Evolutionary conservation across 2,888 invertebrate genomes (phyloP).

Genomic region (Acrobasis suavella): DNA sequence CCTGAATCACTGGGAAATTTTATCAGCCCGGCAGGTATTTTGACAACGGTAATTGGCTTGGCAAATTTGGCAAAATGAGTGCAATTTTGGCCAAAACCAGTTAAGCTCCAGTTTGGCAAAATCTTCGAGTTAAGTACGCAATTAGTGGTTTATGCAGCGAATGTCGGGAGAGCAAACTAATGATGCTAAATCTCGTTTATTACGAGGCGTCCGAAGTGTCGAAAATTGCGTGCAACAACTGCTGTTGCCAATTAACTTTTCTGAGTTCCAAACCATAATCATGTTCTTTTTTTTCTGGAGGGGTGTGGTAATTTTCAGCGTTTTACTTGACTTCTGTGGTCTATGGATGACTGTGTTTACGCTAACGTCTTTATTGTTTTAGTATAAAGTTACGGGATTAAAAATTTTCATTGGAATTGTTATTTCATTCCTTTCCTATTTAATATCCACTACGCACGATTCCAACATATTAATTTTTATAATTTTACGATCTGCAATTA

Average conservation of each 20-base stretch:
- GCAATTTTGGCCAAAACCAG: constrained; percentile 16
- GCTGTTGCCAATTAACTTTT: background rate
- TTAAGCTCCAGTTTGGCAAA: background rate
- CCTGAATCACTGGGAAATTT: too few species aligned
- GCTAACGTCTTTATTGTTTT: too few species aligned
- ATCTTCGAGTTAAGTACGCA: constrained; percentile 11
- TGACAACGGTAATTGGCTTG: constrained; percentile 11
- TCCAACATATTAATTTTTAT: background rate
- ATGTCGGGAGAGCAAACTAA: constrained; percentile 6
- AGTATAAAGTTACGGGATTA: too few species aligned
- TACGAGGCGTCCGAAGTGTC: constrained; percentile 13
- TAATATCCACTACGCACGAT: too few species aligned
- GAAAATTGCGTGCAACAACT: constrained; percentile 5
- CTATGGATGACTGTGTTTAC: too few species aligned
- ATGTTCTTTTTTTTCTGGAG: background rate
- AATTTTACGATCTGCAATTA: background rate
- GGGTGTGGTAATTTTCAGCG: background rate
- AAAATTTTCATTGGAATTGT: too few species aligned
- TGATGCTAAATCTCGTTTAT: constrained; percentile 17
- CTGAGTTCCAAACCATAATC: background rate
- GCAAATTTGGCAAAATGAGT: constrained; percentile 5
- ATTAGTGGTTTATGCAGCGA: constrained; percentile 14
- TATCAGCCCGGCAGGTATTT: background rate
- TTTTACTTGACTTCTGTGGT: background rate
- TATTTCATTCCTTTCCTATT: too few species aligned